Conservation (phyloP, 2,113 vertebrate species). For the Willisornis vidua region DNA sequence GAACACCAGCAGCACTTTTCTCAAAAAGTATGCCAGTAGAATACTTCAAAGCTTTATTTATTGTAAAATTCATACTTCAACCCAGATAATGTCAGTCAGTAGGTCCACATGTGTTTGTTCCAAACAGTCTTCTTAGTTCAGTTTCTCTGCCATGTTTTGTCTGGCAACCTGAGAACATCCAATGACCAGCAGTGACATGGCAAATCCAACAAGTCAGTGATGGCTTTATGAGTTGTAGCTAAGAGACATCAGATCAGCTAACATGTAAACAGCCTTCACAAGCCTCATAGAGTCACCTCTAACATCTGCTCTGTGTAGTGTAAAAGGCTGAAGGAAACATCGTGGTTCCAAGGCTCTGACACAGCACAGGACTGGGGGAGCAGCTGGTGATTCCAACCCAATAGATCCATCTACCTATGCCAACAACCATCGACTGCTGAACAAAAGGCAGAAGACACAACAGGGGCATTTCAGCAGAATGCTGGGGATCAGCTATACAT, state of each 20-base stretch:
- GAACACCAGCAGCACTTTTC: neutral
- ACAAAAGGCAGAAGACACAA: neutral
- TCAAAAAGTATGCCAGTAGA: neutral
- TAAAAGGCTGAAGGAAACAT: neutral
- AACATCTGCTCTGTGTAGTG: neutral
- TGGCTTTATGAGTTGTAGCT: neutral
- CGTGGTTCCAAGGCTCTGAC: neutral
- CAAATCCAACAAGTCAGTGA: neutral
- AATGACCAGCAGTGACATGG: neutral
- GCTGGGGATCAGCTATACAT: neutral
- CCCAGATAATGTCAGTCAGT: neutral
- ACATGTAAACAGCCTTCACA: neutral
- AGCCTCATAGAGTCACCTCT: neutral
- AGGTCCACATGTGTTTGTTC: neutral
- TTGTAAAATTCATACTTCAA: neutral
- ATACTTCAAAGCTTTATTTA: neutral
- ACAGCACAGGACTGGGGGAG: neutral
- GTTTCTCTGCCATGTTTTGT: neutral
- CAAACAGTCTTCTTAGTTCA: neutral
- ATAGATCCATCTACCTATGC: neutral
- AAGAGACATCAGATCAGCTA: neutral
- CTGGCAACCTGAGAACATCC: neutral
- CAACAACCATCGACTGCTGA: neutral
- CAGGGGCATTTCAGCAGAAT: neutral
- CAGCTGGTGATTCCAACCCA: rapidly evolving